These are phyloP conservation scores for Herminia tarsipennalis DNA, from an alignment of 2,888 invertebrate genomes.

Conservation along the genomic window DNA sequence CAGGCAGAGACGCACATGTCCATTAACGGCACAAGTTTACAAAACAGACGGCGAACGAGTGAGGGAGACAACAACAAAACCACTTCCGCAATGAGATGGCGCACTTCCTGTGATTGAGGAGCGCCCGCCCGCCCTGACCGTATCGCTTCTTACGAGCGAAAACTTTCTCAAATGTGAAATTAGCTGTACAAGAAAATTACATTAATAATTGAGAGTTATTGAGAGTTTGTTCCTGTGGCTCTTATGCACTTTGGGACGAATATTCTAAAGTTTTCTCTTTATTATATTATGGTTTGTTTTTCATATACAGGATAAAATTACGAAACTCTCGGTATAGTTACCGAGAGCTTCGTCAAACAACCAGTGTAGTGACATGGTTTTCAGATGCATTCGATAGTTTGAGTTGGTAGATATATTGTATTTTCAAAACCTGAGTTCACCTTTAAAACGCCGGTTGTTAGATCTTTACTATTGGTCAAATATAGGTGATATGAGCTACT, in stretches of 20 bases:
- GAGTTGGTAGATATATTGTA: no score
- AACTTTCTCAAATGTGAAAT: constrained; percentile 48
- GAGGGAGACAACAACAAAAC: constrained; percentile 78
- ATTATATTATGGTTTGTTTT: not conserved
- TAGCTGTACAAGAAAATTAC: constrained; percentile 44
- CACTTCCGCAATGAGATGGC: constrained; percentile 86
- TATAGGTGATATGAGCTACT: no score
- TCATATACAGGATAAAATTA: no score
- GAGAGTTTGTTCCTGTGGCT: constrained; percentile 1
- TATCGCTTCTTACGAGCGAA: constrained; percentile 36
- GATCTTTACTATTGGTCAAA: no score
- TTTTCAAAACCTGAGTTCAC: no score
- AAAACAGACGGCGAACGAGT: constrained; percentile 52
- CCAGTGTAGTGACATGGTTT: no score
- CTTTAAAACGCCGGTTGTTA: no score
- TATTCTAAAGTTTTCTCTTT: not conserved
- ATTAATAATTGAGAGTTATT: constrained; percentile 21
- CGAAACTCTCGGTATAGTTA: no score
- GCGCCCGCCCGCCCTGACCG: constrained; percentile 51
- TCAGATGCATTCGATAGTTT: no score
- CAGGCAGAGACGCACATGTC: constrained; percentile 62
- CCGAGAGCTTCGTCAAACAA: no score
- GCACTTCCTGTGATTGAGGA: constrained; percentile 86
- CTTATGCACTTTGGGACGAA: not conserved
- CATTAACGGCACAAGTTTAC: constrained; percentile 73